Percentiles rank a stretch among this genome's conserved stretches.
These are phyloP conservation scores for Zapornia atra DNA, from an alignment of 2,113 vertebrate genomes.

Conservation along the genomic window DNA sequence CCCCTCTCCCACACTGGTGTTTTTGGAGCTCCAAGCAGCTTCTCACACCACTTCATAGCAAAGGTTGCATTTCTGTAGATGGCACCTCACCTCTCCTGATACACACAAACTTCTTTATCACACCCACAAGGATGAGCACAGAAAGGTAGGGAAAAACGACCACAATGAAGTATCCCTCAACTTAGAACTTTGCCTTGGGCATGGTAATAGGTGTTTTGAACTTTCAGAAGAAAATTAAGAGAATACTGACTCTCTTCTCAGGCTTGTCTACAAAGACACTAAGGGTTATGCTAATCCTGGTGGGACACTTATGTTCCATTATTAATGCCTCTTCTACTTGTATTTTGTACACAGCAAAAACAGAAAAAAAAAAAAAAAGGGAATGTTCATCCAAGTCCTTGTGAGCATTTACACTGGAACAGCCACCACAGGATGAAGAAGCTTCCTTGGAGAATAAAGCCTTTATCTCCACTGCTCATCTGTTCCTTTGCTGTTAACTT, in stretches of 20 bases:
- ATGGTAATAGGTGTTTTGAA: neutral
- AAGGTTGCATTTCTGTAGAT: neutral
- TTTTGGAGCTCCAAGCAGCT: neutral
- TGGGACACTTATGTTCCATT: neutral
- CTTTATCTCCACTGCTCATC: conserved; percentile 24
- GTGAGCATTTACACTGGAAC: neutral
- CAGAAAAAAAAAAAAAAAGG: neutral
- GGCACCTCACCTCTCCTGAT: neutral
- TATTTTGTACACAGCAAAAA: neutral
- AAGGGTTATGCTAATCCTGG: neutral
- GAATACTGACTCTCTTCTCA: neutral
- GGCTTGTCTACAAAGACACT: neutral
- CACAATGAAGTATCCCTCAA: neutral
- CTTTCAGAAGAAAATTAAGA: neutral
- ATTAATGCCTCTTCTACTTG: neutral
- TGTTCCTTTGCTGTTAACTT: conserved; percentile 13
- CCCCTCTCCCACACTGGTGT: neutral
- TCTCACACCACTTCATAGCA: neutral
- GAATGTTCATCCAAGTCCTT: neutral
- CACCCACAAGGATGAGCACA: fast-evolving
- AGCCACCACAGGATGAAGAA: conserved; percentile 5
- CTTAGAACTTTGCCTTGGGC: neutral
- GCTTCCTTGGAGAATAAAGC: neutral
- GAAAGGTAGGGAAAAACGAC: neutral
- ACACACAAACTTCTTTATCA: neutral